Evolutionary conservation across 1,140 invertebrate genomes (phyloP).

Genomic region (Cherax quadricarinatus): DNA sequence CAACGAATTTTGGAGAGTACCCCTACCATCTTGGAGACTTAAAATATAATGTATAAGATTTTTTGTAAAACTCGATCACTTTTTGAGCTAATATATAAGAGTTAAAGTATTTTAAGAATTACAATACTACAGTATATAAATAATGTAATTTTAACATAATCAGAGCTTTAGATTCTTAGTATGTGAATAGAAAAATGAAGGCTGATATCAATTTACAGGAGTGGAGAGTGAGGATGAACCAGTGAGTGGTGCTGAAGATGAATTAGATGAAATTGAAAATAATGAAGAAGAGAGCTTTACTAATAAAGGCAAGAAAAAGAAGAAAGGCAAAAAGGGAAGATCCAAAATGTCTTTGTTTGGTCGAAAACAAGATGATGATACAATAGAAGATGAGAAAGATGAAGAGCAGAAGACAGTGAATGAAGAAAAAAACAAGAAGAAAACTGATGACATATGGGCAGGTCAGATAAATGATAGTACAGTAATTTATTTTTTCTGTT

Average conservation of each 20-base stretch:
- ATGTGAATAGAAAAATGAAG: background rate
- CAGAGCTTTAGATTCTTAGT: no score
- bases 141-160: no score
- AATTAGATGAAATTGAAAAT: slow-evolving; percentile 11
- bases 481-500: no score
- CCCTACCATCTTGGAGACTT: no score
- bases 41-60: no score
- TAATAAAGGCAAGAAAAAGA: slow-evolving; percentile 32
- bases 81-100: no score
- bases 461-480: slow-evolving; percentile 12
- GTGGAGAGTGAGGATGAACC: slow-evolving; percentile 56
- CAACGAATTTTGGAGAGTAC: no score
- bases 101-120: no score
- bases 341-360: background rate
- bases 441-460: slow-evolving; percentile 55
- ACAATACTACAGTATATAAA: no score
- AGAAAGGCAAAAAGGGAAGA: slow-evolving; percentile 20
- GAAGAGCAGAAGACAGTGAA: background rate
- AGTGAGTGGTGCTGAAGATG: slow-evolving; percentile 33
- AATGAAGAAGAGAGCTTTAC: background rate
- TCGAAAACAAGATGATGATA: background rate
- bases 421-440: slow-evolving; percentile 36
- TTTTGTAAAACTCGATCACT: no score
- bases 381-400: background rate
- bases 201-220: background rate